A percentile compares a stretch with the other conserved stretches of the same genome.
Conservation (phyloP, 92 coral and sea anemone genomes). For the Umimayanthus chanpuru region DNA sequence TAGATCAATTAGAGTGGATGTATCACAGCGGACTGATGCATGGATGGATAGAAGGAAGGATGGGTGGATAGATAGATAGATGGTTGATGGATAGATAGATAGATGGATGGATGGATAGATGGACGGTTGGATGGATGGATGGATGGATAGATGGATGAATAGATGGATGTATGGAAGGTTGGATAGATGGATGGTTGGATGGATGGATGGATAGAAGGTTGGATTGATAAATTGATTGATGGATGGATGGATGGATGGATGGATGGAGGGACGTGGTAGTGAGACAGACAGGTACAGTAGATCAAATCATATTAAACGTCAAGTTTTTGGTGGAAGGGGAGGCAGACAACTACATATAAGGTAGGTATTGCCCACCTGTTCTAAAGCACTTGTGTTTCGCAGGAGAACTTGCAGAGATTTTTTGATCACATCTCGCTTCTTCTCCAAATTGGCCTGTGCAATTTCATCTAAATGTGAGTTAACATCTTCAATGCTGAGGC, state of each 20-base stretch:
- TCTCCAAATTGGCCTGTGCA: constrained; percentile 85
- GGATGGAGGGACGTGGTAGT: background rate
- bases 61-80: no score
- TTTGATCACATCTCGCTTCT: constrained; percentile 81
- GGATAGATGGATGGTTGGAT: background rate
- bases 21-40: no score
- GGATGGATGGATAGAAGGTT: no score
- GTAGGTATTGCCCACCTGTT: constrained; percentile 85
- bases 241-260: background rate
- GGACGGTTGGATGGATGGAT: background rate
- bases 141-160: background rate
- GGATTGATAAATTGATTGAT: no score
- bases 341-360: background rate
- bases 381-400: constrained; percentile 90
- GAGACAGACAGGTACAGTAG: no score
- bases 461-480: constrained; percentile 84
- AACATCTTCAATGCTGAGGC: constrained; percentile 76
- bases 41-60: no score
- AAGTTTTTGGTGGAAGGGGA: no score
- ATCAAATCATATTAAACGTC: no score
- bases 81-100: background rate
- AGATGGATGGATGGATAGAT: background rate
- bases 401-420: constrained; percentile 83
- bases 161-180: background rate
- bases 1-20: no score